Base-by-base conservation (phyloP, 2,797 vertebrate genomes). In the Orestias chungarensis region DNA sequence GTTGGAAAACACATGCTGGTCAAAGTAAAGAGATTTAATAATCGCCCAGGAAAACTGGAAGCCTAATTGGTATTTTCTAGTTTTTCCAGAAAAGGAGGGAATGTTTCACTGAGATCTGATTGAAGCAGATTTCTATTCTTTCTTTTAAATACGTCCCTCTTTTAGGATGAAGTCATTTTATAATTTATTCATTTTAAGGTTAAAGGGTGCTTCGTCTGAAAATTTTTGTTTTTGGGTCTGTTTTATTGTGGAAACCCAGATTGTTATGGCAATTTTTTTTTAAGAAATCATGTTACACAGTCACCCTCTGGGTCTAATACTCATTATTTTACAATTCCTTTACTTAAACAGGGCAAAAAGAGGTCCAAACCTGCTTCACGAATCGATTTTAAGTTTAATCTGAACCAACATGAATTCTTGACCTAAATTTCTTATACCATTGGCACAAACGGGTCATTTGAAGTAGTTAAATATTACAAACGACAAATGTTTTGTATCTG, bases 241-340 rank as follows among this genome's bases (percentile, higher is more conserved):
- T 71, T 44, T 12, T 35, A 44, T 4, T 49, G 33, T 33, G 57
- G 57, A 74, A 9, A 73, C 49, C 1, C 4, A 31, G 23, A 33
- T 6, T 27, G 15, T 40, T 66, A 59, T 38, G 27, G 10, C 3
- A 29, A 29, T 20, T 65, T 14, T 62, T 54, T 4, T 35, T 2
- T 1, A 31, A 3, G 27, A 44, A 38, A 25, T 25, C 17, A 15
- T 43, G 66, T 14, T 6, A n/a, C 38, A 43, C 7, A 0, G n/a
- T 54, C 66, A 65, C 50, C 59, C 8, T 42, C 33, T 43, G 3
- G 46, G 20, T 68, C 25, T 74, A 71, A 77, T 64, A 38, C 77
- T 64, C 46, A 23, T 76, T 71, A 77, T 54, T 3, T 49, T 42
- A 11, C 18, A 65, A 82, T 80, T 76, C 71, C 2, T 55, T 7